These are phyloP conservation scores for Epiblema foenella DNA, from an alignment of 2,888 invertebrate genomes.

Conservation along the genomic window DNA sequence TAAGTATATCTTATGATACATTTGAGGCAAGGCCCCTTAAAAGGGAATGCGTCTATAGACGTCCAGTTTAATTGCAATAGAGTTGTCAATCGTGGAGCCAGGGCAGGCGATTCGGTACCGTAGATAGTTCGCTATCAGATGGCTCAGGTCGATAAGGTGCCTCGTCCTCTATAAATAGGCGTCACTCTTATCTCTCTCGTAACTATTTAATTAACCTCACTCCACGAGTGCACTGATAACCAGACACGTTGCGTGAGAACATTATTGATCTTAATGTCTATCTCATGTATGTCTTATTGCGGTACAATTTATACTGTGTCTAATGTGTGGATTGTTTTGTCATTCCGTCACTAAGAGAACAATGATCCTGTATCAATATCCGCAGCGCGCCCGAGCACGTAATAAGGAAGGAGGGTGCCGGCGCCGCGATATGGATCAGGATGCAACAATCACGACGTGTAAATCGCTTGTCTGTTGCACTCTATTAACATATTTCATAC, in stretches of 20 bases:
- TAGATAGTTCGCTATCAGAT: conserved; percentile 72
- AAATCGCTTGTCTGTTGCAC: conserved; percentile 42
- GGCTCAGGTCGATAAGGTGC: conserved; percentile 72
- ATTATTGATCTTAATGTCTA: conserved; percentile 53
- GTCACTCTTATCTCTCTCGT: conserved; percentile 72
- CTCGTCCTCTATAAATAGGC: conserved; percentile 71
- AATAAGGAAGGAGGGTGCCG: conserved; percentile 81
- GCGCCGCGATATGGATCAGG: conserved; percentile 69
- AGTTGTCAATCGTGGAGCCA: conserved; percentile 44
- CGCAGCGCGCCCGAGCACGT: conserved; percentile 48
- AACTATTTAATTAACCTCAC: conserved; percentile 81
- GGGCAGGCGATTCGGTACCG: conserved; percentile 60
- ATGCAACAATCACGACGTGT: conserved; percentile 71
- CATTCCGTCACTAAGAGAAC: conserved; percentile 37
- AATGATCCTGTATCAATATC: conserved; percentile 39
- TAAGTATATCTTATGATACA: background rate
- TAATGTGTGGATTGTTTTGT: conserved; percentile 33
- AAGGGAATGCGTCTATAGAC: conserved; percentile 25
- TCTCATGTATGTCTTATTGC: conserved; percentile 43
- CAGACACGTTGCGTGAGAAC: conserved; percentile 73
- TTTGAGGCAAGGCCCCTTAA: conserved; percentile 5
- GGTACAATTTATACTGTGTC: conserved; percentile 9
- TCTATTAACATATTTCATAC: conserved; percentile 26
- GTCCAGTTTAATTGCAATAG: conserved; percentile 39
- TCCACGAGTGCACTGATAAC: conserved; percentile 72